Evolutionary conservation across 1,140 invertebrate genomes (phyloP).

Genomic region (Drosophila arizonae): DNA sequence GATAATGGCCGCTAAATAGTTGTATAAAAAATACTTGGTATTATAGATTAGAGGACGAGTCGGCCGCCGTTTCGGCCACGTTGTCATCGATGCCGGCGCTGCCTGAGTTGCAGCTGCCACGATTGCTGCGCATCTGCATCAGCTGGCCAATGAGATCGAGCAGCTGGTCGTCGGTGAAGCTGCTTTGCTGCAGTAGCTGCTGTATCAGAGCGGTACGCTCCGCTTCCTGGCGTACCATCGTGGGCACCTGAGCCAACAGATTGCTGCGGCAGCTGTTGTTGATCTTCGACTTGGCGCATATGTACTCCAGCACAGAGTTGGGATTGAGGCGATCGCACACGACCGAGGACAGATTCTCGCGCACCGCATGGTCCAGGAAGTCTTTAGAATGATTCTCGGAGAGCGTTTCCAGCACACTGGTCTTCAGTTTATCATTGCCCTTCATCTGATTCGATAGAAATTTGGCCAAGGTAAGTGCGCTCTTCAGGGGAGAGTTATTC

Average conservation of each 20-base stretch:
- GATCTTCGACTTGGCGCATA: slow-evolving; percentile 81
- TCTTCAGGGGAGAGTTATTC: slow-evolving; percentile 47
- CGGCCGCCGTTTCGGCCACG: slow-evolving; percentile 74
- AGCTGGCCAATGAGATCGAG: slow-evolving; percentile 70
- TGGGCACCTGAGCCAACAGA: slow-evolving; percentile 62
- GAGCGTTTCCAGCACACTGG: slow-evolving; percentile 74
- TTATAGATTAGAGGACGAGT: slow-evolving; percentile 72
- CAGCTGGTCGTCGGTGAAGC: slow-evolving; percentile 57
- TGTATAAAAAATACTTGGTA: slow-evolving; percentile 7
- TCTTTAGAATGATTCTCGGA: slow-evolving; percentile 82
- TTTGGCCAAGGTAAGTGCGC: slow-evolving; percentile 56
- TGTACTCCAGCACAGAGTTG: slow-evolving; percentile 78
- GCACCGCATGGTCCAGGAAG: slow-evolving; percentile 79
- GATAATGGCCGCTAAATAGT: background rate
- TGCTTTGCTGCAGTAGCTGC: slow-evolving; percentile 56
- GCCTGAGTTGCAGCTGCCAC: slow-evolving; percentile 24
- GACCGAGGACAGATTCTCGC: slow-evolving; percentile 78
- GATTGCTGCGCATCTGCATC: slow-evolving; percentile 45
- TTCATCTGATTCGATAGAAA: slow-evolving; percentile 71
- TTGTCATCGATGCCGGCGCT: slow-evolving; percentile 34
- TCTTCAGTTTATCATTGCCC: slow-evolving; percentile 65
- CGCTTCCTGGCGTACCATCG: slow-evolving; percentile 61
- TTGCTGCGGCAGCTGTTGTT: slow-evolving; percentile 66
- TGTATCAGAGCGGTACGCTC: slow-evolving; percentile 64
- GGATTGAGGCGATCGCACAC: slow-evolving; percentile 79